Conservation (phyloP, 1,140 invertebrate species). For the Cyphomyrmex costatus region DNA sequence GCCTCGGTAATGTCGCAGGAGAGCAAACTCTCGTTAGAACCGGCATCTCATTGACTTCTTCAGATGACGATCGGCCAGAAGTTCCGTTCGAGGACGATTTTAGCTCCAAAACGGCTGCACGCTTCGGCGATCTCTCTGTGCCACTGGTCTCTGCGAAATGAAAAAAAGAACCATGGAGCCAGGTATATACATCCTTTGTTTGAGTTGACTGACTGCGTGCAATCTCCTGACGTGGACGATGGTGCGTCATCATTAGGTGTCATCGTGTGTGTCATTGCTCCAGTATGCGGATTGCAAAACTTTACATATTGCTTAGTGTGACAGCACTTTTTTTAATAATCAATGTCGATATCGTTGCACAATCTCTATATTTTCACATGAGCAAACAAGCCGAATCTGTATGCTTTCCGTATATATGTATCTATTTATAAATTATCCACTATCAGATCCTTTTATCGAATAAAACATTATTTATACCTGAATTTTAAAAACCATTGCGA, state of each 20-base stretch:
- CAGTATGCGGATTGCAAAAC: conserved; percentile 63
- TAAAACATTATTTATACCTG: neutral
- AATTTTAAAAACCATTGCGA: neutral
- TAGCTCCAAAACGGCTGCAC: conserved; percentile 58
- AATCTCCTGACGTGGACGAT: conserved; percentile 52
- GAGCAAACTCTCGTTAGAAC: conserved; percentile 74
- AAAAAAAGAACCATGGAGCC: conserved; percentile 37
- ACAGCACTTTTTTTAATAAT: conserved; percentile 49
- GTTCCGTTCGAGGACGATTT: conserved; percentile 61
- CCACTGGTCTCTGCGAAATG: conserved; percentile 66
- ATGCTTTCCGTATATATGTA: neutral
- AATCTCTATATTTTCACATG: neutral
- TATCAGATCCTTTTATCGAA: neutral
- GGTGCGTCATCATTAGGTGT: conserved; percentile 46
- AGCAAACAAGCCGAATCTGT: neutral
- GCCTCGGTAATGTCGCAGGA: conserved; percentile 74
- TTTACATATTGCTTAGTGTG: conserved; percentile 12
- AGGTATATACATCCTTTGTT: conserved; percentile 62
- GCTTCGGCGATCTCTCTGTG: conserved; percentile 73
- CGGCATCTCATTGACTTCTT: conserved; percentile 72
- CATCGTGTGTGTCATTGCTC: conserved; percentile 60
- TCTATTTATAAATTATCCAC: neutral
- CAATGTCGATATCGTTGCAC: conserved; percentile 20
- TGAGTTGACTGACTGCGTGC: conserved; percentile 42
- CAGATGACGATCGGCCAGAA: conserved; percentile 32